Evolutionary conservation across 2,888 invertebrate genomes (phyloP).

Genomic region (Bombylius major): DNA sequence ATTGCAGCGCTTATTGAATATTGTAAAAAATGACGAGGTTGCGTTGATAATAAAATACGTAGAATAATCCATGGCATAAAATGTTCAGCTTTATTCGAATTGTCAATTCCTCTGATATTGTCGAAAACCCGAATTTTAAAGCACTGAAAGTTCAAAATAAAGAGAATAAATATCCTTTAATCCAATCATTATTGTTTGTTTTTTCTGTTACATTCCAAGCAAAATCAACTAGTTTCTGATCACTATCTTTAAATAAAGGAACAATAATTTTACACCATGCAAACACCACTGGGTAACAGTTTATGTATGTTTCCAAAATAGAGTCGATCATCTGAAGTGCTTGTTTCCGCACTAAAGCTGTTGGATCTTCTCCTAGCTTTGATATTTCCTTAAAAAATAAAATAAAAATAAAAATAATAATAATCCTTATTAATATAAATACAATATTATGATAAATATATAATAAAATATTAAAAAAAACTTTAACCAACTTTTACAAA

Average conservation of each 20-base stretch:
- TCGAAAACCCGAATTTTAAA: slow-evolving; percentile 27
- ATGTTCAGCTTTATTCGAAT: slow-evolving; percentile 29
- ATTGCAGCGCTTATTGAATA: slow-evolving; percentile 24
- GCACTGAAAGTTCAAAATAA: slow-evolving; percentile 20
- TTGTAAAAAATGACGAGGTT: slow-evolving; percentile 29
- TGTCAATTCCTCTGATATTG: slow-evolving; percentile 29
- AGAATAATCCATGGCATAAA: slow-evolving; percentile 34
- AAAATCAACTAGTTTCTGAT: slow-evolving; percentile 25
- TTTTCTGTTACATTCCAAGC: slow-evolving; percentile 16
- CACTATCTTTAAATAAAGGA: slow-evolving; percentile 28
- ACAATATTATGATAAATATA: neutral
- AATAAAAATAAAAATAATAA: no score
- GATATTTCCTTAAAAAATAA: slow-evolving; percentile 21
- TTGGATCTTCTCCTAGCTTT: slow-evolving; percentile 23
- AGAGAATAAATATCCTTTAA: neutral
- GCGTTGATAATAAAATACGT: slow-evolving; percentile 24
- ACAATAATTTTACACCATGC: slow-evolving; percentile 32
- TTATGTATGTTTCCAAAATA: slow-evolving; percentile 25
- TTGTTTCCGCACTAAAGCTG: slow-evolving; percentile 28
- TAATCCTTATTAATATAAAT: no score
- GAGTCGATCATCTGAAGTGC: slow-evolving; percentile 25
- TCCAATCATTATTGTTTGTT: neutral
- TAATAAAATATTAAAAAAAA: neutral
- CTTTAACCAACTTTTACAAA: slow-evolving; percentile 22
- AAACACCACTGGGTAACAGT: slow-evolving; percentile 31